phyloP scores from a whole-genome alignment of 2,797 vertebrate genomes.

The Argyrosomus regius region DNA sequence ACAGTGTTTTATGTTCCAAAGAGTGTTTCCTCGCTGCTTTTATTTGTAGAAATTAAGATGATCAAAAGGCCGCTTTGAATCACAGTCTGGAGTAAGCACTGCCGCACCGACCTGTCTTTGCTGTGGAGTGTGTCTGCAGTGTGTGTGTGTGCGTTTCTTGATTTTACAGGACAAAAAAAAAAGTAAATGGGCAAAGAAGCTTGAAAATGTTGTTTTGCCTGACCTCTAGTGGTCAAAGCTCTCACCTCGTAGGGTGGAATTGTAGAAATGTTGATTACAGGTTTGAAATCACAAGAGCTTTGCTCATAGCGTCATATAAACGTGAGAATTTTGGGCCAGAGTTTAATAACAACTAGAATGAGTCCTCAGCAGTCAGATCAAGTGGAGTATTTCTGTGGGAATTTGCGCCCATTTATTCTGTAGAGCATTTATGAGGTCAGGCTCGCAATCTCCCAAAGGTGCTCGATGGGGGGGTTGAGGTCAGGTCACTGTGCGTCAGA shows the following conservation, averaged over 20 bases:
- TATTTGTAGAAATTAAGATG: neutral
- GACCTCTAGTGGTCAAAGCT: conserved; percentile 24
- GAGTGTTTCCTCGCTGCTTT: neutral
- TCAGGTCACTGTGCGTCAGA: no score
- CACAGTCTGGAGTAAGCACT: conserved; percentile 17
- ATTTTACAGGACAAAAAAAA: conserved; percentile 4
- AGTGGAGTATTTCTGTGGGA: no score
- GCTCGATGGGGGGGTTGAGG: no score
- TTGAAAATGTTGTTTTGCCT: conserved; percentile 21
- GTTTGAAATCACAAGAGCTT: neutral
- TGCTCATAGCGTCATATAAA: neutral
- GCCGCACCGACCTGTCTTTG: neutral
- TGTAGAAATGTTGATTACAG: neutral
- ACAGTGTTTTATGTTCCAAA: neutral
- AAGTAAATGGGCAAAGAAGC: neutral
- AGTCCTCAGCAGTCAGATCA: no score
- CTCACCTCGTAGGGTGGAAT: neutral
- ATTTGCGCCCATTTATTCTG: no score
- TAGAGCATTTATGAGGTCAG: no score
- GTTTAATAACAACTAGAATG: no score
- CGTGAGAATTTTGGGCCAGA: no score
- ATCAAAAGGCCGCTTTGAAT: neutral
- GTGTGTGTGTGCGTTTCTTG: neutral
- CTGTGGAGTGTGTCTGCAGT: conserved; percentile 41
- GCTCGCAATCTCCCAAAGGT: no score